Percentiles rank a stretch among this genome's conserved stretches.
Evolutionary conservation across 2,797 vertebrate genomes (phyloP).

Genomic region (Eleutherodactylus coqui): DNA sequence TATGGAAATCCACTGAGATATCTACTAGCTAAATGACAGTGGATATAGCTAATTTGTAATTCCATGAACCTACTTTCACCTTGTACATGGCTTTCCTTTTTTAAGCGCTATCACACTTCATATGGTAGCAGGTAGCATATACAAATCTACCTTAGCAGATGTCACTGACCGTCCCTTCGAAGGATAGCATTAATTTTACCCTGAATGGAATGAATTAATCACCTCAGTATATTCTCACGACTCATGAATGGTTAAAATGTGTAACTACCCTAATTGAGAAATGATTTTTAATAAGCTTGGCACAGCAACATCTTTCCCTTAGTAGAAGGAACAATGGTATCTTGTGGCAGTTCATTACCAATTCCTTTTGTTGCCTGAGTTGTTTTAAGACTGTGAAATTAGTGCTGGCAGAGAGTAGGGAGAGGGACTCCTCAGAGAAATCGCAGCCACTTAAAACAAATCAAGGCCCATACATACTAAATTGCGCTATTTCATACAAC

Average conservation of each 20-base stretch:
- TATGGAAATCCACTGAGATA: no score
- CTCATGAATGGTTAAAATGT: conserved; percentile 44
- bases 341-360: conserved; percentile 76
- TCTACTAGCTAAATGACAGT: no score
- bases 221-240: conserved; percentile 12
- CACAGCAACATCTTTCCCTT: conserved; percentile 71
- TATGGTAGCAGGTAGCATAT: conserved; percentile 3
- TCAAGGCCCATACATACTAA: conserved; percentile 38
- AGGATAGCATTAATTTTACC: conserved; percentile 18
- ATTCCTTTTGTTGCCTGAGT: conserved; percentile 79
- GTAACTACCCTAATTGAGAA: conserved; percentile 77
- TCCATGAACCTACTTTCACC: background rate
- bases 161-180: conserved; percentile 4
- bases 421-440: conserved; percentile 78
- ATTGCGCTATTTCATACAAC: background rate
- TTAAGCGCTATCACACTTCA: background rate
- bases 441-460: conserved; percentile 69
- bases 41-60: background rate
- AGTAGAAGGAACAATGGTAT: conserved; percentile 73
- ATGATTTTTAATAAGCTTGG: conserved; percentile 74
- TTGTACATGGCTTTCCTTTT: background rate
- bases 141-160: conserved; percentile 12
- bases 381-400: conserved; percentile 82
- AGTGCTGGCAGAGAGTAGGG: conserved; percentile 80
- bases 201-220: conserved; percentile 31